Evolutionary conservation across 2,888 invertebrate genomes (phyloP), one percentile per base, ranked within the genome.

Genomic region (Zhuqinia jingwanae): DNA sequence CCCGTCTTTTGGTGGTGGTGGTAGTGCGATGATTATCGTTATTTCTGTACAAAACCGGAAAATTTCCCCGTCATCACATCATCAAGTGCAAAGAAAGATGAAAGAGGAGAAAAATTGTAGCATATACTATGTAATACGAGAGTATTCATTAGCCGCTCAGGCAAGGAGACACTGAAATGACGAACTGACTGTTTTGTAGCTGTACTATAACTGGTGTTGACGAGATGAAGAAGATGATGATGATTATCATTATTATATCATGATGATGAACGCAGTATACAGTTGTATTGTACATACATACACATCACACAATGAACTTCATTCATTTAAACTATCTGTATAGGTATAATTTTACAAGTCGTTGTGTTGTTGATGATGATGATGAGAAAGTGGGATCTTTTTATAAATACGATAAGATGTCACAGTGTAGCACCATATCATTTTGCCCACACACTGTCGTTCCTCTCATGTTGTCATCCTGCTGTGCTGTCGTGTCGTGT

Each of bases 111-210:
- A 50, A 63, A 5, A 36, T 53, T 65, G 25, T 56, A 65, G 60
- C 68, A 53, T 83, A 45, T 76, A n/a, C n/a, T 83, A 56, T 56
- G 83, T 83, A 83, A 76, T 83, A 83, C 83, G 83, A 77, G 76
- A 65, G 42, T 77, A 56, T 73, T 76, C 82, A 83, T 83, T 83
- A 83, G 82, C 50, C 47, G 2, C 30, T 1, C 47, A 82, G 75
- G 75, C 82, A 75, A 82, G 50, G n/a, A n/a, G 30, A 58, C 22
- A 25, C 22, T 45, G 70, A n/a, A n/a, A 82, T 75, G 82, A 82
- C 50, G 27, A 63, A 82, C 82, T n/a, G n/a, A 58, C 60, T 70
- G 20, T 45, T 45, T 17, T 13, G 58, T 3, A 25, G n/a, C n/a
- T n/a, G 70, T n/a, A n/a, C n/a, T n/a, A n/a, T n/a, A 45, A 20